These are phyloP conservation scores for Tragelaphus scriptus DNA, from an alignment of 2,113 vertebrate species.

Conservation along the genomic window DNA sequence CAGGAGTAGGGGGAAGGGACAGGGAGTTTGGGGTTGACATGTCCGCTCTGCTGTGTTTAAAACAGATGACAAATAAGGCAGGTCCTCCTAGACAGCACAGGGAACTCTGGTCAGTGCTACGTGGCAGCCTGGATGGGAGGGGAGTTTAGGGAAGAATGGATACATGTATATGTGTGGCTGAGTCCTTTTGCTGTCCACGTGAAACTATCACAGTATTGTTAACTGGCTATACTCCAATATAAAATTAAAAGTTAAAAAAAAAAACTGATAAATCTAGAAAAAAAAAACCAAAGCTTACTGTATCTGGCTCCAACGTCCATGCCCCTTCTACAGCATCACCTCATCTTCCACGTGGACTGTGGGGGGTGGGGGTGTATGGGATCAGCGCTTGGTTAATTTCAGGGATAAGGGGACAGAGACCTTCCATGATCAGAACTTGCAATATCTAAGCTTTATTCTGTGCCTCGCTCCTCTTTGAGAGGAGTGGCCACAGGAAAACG, in stretches of 20 bases:
- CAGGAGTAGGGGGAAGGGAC: not conserved
- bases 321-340: too few relatives aligned
- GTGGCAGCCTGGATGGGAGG: not conserved
- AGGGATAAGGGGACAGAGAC: not conserved
- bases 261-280: not conserved
- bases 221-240: not conserved
- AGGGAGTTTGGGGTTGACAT: not conserved
- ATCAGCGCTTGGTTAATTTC: not conserved
- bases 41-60: not conserved
- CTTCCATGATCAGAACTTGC: not conserved
- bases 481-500: not conserved
- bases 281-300: not conserved
- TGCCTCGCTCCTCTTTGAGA: rapidly evolving
- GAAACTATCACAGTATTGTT: not conserved
- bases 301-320: not conserved
- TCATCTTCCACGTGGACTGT: not conserved
- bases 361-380: not conserved
- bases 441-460: not conserved
- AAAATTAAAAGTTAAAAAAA: not conserved
- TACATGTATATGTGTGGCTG: not conserved
- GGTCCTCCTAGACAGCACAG: not conserved
- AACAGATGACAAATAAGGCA: not conserved
- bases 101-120: not conserved
- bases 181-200: not conserved
- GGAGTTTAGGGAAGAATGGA: not conserved